Base-by-base conservation (phyloP, 2,113 vertebrate species). In the Progne subis region DNA sequence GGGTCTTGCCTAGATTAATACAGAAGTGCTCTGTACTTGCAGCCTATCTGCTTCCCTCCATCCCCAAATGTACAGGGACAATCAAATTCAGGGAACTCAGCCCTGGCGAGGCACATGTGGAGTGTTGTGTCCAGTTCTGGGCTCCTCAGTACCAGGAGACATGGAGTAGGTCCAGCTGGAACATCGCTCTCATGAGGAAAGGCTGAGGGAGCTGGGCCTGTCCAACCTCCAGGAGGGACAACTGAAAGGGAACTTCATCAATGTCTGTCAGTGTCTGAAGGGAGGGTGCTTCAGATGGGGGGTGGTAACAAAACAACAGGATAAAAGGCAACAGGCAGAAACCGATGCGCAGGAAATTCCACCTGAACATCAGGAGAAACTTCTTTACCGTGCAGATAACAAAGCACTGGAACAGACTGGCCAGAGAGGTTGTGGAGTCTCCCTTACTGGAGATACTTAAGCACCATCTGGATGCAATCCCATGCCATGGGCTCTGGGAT, bases 141-240 rank as follows among this genome's bases (percentile, higher is more conserved):
- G n/a, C 47, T 76, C 49, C 87, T 76, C 79, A 49, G 55, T 5
- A 15, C 17, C 8, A 24, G 47, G 24, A 47, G 39, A 68, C 6
- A 24, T 1, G 31, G 32, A 44, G 31, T 5, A 24, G 46, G 12
- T 46, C n/a, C 32, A 52, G 46, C 18, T 29, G 69, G 28, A 46
- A 5, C 32, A 46, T 17, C 5, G 52, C 23, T 14, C 44, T 8
- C 37, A 3, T 2, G 20, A 44, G 34, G 43, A 88, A 43, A 13
- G 6, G 7, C 52, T 44, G 52, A 57, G 26, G 52, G 18, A 50
- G 18, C 21, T 59, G 21, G 32, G 41, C 7, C 41, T 34, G 21
- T 9, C 57, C 31, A 72, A 21, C 18, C 59, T 50, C 0, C 0
- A 50, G 37, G 6, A 43, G 9, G 80, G 31, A 11, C 0, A 1